These are phyloP conservation scores for Blera fallax DNA, from an alignment of 2,888 invertebrate genomes.

Conservation along the genomic window DNA sequence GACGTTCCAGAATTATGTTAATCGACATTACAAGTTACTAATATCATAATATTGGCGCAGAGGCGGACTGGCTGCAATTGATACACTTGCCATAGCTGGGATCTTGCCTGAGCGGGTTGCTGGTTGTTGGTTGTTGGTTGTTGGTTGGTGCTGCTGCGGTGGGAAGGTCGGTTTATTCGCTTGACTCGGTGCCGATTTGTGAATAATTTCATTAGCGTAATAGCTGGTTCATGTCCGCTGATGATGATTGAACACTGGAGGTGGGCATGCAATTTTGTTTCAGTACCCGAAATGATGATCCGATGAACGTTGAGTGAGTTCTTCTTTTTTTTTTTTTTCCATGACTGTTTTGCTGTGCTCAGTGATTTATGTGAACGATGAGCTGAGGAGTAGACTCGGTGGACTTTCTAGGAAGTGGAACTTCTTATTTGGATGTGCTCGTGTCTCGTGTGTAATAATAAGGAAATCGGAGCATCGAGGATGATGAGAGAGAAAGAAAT, in stretches of 20 bases:
- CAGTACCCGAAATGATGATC: conserved; percentile 43
- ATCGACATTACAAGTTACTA: conserved; percentile 71
- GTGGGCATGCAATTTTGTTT: conserved; percentile 32
- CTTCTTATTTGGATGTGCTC: background rate
- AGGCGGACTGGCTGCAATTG: conserved; percentile 67
- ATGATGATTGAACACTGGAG: conserved; percentile 49
- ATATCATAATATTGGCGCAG: conserved; percentile 70
- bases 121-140: background rate
- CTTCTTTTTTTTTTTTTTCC: background rate
- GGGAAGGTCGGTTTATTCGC: conserved; percentile 33
- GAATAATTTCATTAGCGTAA: conserved; percentile 69
- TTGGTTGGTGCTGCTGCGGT: background rate
- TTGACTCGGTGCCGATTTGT: conserved; percentile 65
- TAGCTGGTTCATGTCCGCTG: conserved; percentile 43
- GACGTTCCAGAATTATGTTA: conserved; percentile 66
- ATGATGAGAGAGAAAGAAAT: background rate
- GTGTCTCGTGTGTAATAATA: background rate
- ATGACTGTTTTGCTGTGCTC: conserved; percentile 4
- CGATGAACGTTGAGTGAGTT: conserved; percentile 13
- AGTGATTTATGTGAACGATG: conserved; percentile 32
- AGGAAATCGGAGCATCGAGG: conserved; percentile 28
- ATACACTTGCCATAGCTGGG: conserved; percentile 36
- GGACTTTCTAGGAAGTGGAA: conserved; percentile 31
- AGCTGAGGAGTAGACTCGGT: background rate
- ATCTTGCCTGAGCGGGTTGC: too few relatives aligned